These are phyloP conservation scores for Dasyornis broadbenti DNA, from an alignment of 2,113 vertebrate species.

Conservation along the genomic window DNA sequence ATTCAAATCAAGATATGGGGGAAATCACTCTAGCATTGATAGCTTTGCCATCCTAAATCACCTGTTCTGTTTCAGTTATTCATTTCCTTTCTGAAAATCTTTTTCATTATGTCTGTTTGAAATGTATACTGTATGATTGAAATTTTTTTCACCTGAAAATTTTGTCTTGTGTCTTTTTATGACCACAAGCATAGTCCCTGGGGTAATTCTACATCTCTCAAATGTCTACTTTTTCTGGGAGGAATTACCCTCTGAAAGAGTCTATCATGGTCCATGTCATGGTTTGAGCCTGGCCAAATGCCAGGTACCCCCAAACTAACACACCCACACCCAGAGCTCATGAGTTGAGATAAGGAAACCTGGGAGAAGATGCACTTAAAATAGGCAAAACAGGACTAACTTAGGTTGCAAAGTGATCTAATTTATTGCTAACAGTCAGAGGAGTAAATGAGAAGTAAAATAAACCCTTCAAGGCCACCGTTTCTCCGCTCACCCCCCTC, in stretches of 20 bases:
- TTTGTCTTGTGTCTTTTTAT: neutral
- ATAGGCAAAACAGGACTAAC: no score
- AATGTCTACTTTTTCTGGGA: neutral
- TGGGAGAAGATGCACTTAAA: no score
- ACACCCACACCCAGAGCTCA: no score
- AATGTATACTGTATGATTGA: neutral
- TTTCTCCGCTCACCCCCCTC: no score
- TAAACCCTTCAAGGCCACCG: no score
- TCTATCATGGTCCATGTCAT: neutral
- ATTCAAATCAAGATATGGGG: neutral
- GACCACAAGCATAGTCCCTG: neutral
- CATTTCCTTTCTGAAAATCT: neutral
- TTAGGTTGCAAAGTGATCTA: no score
- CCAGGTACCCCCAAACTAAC: no score
- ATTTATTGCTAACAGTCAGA: no score
- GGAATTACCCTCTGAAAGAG: neutral
- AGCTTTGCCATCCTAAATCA: neutral
- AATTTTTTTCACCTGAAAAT: neutral
- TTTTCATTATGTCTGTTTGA: neutral
- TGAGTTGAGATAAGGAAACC: no score
- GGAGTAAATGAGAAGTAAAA: no score
- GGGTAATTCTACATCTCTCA: neutral
- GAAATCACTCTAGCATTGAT: neutral
- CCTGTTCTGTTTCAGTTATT: neutral
- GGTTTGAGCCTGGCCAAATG: no score